Conservation (phyloP, 1,140 invertebrate species). For the Oreohelix idahoensis region DNA sequence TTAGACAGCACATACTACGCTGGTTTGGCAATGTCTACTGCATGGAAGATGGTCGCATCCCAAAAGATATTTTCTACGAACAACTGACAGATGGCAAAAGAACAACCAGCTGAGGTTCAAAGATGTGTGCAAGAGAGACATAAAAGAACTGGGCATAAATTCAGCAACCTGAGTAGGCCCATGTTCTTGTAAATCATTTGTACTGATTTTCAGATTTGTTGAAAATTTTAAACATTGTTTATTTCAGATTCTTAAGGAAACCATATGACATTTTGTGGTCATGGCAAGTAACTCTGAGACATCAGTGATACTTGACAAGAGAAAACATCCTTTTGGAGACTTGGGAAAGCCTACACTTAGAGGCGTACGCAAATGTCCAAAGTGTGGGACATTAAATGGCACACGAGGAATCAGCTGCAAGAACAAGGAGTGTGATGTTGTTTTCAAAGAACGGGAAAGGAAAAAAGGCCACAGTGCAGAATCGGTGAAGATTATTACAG, state of each 20-base stretch:
- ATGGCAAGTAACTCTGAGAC: background rate
- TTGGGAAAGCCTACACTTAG: conserved; percentile 81
- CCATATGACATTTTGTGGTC: background rate
- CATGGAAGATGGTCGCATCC: too few species aligned
- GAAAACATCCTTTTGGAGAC: conserved; percentile 76
- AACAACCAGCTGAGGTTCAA: too few species aligned
- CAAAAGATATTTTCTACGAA: too few species aligned
- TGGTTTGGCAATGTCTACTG: too few species aligned
- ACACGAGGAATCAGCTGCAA: conserved; percentile 83
- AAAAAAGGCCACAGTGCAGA: conserved; percentile 79
- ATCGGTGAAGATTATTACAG: conserved; percentile 81
- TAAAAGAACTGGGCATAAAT: too few species aligned
- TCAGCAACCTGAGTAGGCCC: too few species aligned
- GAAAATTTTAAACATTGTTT: background rate
- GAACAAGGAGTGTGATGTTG: conserved; percentile 82
- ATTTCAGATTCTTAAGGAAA: background rate
- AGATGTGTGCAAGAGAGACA: too few species aligned
- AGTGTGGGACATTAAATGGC: conserved; percentile 86
- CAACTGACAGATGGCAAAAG: too few species aligned
- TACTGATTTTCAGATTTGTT: background rate
- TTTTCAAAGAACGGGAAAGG: conserved; percentile 81
- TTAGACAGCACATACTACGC: too few species aligned
- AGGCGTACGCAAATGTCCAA: conserved; percentile 84
- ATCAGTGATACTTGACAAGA: conserved; percentile 63
- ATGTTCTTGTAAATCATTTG: too few species aligned